phyloP scores from a whole-genome alignment of 1,140 invertebrate genomes.

The Leptoteleia sp. region DNA sequence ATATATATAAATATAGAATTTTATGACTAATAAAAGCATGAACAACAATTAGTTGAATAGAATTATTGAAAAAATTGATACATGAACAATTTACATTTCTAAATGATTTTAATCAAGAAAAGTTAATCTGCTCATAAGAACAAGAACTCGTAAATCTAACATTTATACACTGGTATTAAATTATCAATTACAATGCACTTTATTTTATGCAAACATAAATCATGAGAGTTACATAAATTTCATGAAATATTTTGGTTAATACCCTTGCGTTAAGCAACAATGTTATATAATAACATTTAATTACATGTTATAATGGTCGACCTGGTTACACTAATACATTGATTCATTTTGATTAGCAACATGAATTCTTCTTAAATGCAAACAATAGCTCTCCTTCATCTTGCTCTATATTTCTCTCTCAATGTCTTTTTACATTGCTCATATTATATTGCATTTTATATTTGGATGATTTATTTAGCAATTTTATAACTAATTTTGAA shows the following conservation, averaged over 20 bases:
- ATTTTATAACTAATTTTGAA: not conserved
- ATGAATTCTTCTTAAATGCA: not conserved
- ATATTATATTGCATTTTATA: no score
- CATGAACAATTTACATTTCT: no score
- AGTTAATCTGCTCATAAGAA: not conserved
- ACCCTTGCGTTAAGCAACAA: constrained; percentile 10
- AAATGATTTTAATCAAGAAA: no score
- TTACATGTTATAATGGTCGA: constrained; percentile 1
- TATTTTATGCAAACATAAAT: constrained; percentile 10
- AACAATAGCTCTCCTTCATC: not conserved
- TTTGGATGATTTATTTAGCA: not conserved
- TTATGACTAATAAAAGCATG: no score
- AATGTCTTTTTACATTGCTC: no score
- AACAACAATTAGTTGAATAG: no score
- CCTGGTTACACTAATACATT: constrained; percentile 7
- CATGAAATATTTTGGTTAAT: constrained; percentile 25
- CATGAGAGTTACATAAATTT: constrained; percentile 23
- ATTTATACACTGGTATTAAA: not conserved
- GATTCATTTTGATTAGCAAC: constrained; percentile 11
- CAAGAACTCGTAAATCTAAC: not conserved
- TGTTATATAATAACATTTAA: constrained; percentile 20
- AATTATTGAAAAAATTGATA: no score
- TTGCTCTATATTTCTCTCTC: no score
- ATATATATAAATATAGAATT: no score
- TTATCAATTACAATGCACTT: constrained; percentile 10